Evolutionary conservation across 2,888 invertebrate genomes (phyloP).

Genomic region (Hydriomena furcata): DNA sequence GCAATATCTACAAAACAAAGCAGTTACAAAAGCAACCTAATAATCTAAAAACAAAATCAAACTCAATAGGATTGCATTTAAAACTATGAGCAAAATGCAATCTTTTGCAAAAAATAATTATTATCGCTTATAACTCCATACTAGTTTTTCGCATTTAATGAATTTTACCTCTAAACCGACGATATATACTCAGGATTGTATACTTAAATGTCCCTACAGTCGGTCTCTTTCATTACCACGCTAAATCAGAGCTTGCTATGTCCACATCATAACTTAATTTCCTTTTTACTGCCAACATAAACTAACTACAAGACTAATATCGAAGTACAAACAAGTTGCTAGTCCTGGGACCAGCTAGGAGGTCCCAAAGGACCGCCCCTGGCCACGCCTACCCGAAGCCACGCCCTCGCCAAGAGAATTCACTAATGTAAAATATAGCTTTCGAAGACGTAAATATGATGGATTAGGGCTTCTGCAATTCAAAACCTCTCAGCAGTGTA

Average conservation of each 20-base stretch:
- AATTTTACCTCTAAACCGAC: no score
- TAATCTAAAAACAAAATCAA: no score
- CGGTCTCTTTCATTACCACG: neutral
- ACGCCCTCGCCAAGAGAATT: conserved; percentile 75
- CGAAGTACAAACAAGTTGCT: conserved; percentile 65
- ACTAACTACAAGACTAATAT: conserved; percentile 44
- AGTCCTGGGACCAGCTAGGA: conserved; percentile 66
- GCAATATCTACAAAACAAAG: no score
- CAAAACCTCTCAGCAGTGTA: conserved; percentile 13
- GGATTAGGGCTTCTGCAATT: conserved; percentile 20
- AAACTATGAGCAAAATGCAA: no score
- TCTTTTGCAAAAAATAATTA: no score
- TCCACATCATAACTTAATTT: conserved; percentile 32
- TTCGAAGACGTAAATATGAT: conserved; percentile 48
- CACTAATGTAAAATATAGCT: conserved; percentile 56
- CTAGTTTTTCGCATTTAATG: no score
- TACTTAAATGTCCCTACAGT: neutral
- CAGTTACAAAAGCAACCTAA: no score
- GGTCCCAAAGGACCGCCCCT: conserved; percentile 62
- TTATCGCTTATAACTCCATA: no score
- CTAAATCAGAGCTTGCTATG: conserved; percentile 8
- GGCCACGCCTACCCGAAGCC: conserved; percentile 66
- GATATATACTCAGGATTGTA: neutral
- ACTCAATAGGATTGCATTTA: no score
- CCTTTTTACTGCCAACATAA: conserved; percentile 32